These are phyloP conservation scores for Machimus atricapillus DNA, from an alignment of 2,888 invertebrate species.

Conservation along the genomic window DNA sequence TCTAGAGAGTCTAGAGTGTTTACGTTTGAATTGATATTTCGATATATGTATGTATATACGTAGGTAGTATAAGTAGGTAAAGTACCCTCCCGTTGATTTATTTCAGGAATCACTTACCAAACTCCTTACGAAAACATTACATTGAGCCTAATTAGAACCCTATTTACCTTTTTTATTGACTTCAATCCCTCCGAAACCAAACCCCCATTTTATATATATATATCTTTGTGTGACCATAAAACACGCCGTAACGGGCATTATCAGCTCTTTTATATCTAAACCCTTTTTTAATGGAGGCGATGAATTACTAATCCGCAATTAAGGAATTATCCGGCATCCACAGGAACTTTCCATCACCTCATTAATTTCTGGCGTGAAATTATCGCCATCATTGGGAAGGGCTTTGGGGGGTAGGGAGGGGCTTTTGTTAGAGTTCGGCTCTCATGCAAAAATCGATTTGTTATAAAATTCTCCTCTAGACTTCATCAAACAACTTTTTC, in stretches of 20 bases:
- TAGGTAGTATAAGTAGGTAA: no score
- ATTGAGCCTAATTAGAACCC: neutral
- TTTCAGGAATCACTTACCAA: neutral
- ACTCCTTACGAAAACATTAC: neutral
- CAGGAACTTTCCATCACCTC: neutral
- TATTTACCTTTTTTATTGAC: neutral
- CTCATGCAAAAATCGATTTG: neutral
- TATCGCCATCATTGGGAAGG: neutral
- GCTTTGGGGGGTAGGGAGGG: neutral
- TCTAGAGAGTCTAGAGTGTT: neutral
- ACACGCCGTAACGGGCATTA: neutral
- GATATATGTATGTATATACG: no score
- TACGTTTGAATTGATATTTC: neutral
- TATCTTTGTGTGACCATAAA: neutral
- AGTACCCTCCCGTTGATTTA: neutral
- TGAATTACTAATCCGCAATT: neutral
- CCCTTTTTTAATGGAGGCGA: neutral
- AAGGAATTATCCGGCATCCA: neutral
- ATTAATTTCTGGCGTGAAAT: neutral
- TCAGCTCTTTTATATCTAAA: neutral
- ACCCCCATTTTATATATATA: neutral
- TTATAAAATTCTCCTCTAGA: neutral
- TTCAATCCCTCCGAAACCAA: neutral
- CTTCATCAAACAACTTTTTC: conserved; percentile 12
- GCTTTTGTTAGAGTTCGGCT: neutral